Percentiles rank a stretch among this genome's conserved stretches.
Evolutionary conservation across 2,113 vertebrate species (phyloP).

Genomic region (Tachuris rubrigastra): DNA sequence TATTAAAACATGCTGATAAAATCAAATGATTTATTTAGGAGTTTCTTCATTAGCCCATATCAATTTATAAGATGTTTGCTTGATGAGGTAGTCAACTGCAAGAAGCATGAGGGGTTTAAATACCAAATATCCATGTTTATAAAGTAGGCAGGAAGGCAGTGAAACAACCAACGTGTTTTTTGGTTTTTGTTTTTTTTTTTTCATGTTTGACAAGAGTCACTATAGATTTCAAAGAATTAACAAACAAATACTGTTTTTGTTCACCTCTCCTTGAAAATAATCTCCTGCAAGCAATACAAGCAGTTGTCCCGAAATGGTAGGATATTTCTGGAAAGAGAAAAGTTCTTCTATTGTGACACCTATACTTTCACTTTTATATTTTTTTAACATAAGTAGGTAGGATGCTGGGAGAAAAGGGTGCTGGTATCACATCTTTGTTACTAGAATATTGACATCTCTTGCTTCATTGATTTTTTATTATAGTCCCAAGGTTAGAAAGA

Average conservation of each 20-base stretch:
- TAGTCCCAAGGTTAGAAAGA: constrained; percentile 78
- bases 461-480: constrained; percentile 94
- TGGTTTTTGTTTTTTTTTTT: background rate
- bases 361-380: background rate
- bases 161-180: background rate
- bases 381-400: background rate
- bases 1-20: background rate
- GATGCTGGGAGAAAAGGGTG: background rate
- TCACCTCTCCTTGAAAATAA: background rate
- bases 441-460: constrained; percentile 82
- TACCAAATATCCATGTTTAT: background rate
- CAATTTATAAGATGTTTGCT: background rate
- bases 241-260: background rate
- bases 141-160: background rate
- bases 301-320: background rate
- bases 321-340: background rate
- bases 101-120: background rate
- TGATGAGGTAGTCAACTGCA: background rate
- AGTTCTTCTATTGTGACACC: background rate
- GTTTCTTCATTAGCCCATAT: background rate
- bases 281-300: background rate
- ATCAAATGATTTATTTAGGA: background rate
- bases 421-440: constrained; percentile 71
- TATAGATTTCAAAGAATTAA: background rate
- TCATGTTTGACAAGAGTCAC: background rate